Evolutionary conservation across 2,113 vertebrate genomes (phyloP).

Genomic region (Plotosus lineatus): DNA sequence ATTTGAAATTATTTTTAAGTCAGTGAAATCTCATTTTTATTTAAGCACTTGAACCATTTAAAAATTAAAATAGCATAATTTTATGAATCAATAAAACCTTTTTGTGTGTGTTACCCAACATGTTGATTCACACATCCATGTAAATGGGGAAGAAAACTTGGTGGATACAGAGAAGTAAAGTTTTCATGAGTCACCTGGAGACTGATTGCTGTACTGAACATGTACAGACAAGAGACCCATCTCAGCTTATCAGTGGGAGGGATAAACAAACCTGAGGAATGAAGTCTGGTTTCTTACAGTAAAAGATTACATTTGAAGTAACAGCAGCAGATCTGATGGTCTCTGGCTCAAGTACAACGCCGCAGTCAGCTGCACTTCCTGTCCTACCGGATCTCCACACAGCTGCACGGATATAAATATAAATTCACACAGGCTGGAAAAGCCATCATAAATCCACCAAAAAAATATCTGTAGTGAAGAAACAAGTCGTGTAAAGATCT

Average conservation of each 20-base stretch:
- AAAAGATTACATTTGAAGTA: neutral
- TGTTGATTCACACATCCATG: neutral
- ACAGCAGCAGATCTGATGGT: neutral
- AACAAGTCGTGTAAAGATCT: neutral
- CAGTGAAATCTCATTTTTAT: no score
- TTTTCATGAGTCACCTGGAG: neutral
- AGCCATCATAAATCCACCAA: slow-evolving; percentile 33
- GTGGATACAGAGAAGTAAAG: neutral
- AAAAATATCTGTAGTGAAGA: neutral
- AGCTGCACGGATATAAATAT: slow-evolving; percentile 58
- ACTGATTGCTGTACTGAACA: neutral
- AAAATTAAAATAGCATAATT: no score
- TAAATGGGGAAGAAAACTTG: neutral
- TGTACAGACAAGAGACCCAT: neutral
- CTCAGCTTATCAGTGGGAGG: neutral
- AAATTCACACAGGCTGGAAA: slow-evolving; percentile 46
- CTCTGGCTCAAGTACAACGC: neutral
- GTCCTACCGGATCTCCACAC: slow-evolving; percentile 53
- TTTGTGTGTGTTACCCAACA: no score
- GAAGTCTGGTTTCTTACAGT: neutral
- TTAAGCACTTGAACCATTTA: no score
- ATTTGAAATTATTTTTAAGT: no score
- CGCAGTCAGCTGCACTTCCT: slow-evolving; percentile 55
- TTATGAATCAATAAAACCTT: no score
- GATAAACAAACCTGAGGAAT: neutral